These are phyloP conservation scores for Leucosticte australis DNA, from an alignment of 2,113 vertebrate species.

Conservation along the genomic window DNA sequence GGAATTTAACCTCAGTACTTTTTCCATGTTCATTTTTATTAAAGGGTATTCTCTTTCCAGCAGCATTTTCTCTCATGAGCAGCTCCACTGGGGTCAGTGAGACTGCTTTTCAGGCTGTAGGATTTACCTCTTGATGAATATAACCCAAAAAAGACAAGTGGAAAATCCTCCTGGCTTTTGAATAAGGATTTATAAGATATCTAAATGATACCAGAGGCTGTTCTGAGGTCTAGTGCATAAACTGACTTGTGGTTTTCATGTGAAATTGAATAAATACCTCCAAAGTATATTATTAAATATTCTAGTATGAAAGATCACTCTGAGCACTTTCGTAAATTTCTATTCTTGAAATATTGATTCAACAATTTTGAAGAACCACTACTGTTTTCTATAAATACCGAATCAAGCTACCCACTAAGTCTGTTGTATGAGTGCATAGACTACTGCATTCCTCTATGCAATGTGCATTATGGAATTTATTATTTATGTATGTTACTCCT, in stretches of 20 bases:
- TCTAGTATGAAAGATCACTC: neutral
- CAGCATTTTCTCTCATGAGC: neutral
- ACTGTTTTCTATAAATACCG: neutral
- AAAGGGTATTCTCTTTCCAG: neutral
- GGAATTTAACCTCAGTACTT: neutral
- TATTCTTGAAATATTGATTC: neutral
- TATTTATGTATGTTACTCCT: conserved; percentile 5
- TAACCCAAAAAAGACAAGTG: neutral
- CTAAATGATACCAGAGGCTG: neutral
- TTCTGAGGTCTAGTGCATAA: neutral
- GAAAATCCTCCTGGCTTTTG: neutral
- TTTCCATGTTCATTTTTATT: neutral
- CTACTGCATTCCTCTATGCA: neutral
- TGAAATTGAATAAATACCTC: neutral
- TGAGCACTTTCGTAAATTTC: neutral
- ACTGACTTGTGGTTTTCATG: neutral
- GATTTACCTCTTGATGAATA: neutral
- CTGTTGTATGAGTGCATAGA: neutral
- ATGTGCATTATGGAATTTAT: neutral
- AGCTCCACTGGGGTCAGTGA: neutral
- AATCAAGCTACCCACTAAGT: neutral
- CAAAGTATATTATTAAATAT: neutral
- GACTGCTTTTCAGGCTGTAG: neutral
- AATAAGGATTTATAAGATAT: neutral
- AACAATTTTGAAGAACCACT: neutral